phyloP scores from a whole-genome alignment of 2,888 invertebrate species.

The Microctonus hyperodae region DNA sequence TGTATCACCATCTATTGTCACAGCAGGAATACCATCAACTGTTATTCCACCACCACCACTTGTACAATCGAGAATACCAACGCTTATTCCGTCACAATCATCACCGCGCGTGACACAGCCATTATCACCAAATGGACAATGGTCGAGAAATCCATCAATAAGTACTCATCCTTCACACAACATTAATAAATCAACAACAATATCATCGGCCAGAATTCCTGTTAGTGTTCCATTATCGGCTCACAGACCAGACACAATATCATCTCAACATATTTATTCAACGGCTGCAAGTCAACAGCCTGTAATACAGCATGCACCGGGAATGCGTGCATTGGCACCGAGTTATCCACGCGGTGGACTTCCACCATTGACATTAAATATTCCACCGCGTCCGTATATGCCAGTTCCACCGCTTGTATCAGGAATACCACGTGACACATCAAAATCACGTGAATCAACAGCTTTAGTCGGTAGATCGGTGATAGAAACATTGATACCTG shows the following conservation, averaged over 20 bases:
- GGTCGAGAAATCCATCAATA: slow-evolving; percentile 50
- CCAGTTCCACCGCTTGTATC: slow-evolving; percentile 52
- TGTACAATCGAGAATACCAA: slow-evolving; percentile 53
- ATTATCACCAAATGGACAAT: slow-evolving; percentile 59
- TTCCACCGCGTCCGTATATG: slow-evolving; percentile 59
- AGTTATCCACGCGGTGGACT: slow-evolving; percentile 58
- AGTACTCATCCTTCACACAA: slow-evolving; percentile 45
- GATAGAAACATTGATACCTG: slow-evolving; percentile 57
- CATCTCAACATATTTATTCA: slow-evolving; percentile 56
- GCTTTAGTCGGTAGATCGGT: slow-evolving; percentile 52
- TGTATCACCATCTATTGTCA: slow-evolving; percentile 37
- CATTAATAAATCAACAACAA: slow-evolving; percentile 44
- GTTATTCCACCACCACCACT: slow-evolving; percentile 50
- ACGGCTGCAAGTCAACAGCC: slow-evolving; percentile 59
- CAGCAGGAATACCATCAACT: slow-evolving; percentile 32
- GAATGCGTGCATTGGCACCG: slow-evolving; percentile 57
- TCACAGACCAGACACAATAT: slow-evolving; percentile 51
- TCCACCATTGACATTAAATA: slow-evolving; percentile 57
- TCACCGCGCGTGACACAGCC: slow-evolving; percentile 53
- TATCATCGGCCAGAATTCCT: slow-evolving; percentile 52
- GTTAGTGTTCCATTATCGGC: slow-evolving; percentile 57
- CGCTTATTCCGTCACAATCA: slow-evolving; percentile 49
- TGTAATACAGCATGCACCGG: slow-evolving; percentile 60
- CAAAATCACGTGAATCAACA: slow-evolving; percentile 48
- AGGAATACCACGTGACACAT: slow-evolving; percentile 46